These are phyloP conservation scores for Orussus abietinus DNA, from an alignment of 1,140 invertebrate species.

Conservation along the genomic window DNA sequence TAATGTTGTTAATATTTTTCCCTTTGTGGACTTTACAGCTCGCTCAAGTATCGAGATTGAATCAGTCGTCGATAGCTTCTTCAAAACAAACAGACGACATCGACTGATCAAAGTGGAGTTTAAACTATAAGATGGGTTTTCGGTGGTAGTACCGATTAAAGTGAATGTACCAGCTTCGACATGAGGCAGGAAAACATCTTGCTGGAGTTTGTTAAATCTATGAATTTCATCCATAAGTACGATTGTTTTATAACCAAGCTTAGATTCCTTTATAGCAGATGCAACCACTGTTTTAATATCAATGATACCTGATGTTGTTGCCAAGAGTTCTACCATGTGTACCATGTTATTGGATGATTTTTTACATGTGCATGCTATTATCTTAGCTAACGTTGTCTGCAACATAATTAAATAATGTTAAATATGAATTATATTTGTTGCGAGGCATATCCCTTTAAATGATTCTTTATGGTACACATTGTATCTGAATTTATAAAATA, in stretches of 20 bases:
- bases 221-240: constrained; percentile 89
- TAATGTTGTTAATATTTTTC: too few relatives aligned
- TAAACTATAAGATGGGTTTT: constrained; percentile 82
- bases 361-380: constrained; percentile 68
- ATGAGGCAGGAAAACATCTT: constrained; percentile 74
- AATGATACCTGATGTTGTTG: constrained; percentile 69
- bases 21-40: constrained; percentile 52
- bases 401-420: constrained; percentile 22
- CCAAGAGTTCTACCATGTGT: constrained; percentile 71
- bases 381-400: constrained; percentile 74
- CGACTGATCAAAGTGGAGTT: constrained; percentile 77
- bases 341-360: constrained; percentile 49
- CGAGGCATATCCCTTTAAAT: too few relatives aligned
- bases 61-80: constrained; percentile 63
- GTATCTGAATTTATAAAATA: too few relatives aligned
- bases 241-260: constrained; percentile 69
- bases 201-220: constrained; percentile 78
- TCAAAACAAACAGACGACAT: constrained; percentile 70
- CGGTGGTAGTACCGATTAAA: constrained; percentile 81
- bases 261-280: constrained; percentile 69
- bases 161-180: constrained; percentile 79
- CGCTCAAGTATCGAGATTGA: constrained; percentile 62
- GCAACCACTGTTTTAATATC: constrained; percentile 74
- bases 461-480: too few relatives aligned
- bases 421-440: background rate